Evolutionary conservation across 2,113 vertebrate species (phyloP).

Genomic region (Seriola aureovittata): DNA sequence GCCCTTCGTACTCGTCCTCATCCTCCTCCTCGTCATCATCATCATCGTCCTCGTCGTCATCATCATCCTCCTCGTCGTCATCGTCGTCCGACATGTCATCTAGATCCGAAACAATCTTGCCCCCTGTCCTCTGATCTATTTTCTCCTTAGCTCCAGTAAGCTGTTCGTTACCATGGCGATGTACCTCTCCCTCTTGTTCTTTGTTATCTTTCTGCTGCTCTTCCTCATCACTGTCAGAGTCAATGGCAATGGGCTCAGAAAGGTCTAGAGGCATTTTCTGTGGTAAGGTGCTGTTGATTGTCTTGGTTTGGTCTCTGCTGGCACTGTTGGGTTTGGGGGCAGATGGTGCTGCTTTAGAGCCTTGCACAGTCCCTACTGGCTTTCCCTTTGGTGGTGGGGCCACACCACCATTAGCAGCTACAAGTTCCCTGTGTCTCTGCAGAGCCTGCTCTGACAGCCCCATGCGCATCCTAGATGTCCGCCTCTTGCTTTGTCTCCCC

Average conservation of each 20-base stretch:
- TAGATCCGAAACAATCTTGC: conserved; percentile 54
- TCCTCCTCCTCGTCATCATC: conserved; percentile 90
- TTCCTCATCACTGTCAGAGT: conserved; percentile 83
- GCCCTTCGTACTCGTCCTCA: conserved; percentile 82
- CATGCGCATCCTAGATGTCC: conserved; percentile 88
- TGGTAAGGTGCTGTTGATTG: conserved; percentile 76
- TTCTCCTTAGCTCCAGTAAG: conserved; percentile 38
- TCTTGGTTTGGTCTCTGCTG: conserved; percentile 76
- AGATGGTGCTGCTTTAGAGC: conserved; percentile 21
- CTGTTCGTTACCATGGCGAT: conserved; percentile 52
- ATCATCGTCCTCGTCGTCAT: conserved; percentile 85
- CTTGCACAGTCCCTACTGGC: background rate
- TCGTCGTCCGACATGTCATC: conserved; percentile 70
- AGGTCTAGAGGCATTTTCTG: conserved; percentile 72
- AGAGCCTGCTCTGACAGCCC: conserved; percentile 82
- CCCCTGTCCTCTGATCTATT: conserved; percentile 70
- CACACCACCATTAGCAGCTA: conserved; percentile 61
- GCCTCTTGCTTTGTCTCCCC: conserved; percentile 78
- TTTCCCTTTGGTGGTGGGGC: conserved; percentile 21
- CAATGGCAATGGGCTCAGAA: conserved; percentile 82
- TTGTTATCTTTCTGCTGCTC: conserved; percentile 47
- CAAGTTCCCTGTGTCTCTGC: conserved; percentile 56
- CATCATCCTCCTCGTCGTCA: conserved; percentile 77
- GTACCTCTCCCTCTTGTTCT: conserved; percentile 78
- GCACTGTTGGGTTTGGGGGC: conserved; percentile 57